Percentiles rank a stretch among this genome's conserved stretches.
Conservation (phyloP, 2,797 vertebrate species). For the Parotocinclus haroldoi region DNA sequence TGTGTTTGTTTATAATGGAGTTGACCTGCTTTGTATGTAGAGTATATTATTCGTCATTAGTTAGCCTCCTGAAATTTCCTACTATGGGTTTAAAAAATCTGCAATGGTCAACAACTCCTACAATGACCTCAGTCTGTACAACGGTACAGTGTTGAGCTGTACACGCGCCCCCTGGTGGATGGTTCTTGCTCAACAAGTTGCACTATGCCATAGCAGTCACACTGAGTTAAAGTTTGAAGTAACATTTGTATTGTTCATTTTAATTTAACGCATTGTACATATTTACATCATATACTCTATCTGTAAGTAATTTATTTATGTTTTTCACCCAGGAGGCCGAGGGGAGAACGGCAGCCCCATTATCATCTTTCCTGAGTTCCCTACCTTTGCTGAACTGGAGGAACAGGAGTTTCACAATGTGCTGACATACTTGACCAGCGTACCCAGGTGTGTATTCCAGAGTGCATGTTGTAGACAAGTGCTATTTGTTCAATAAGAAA, state of each 20-base stretch:
- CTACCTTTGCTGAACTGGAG: conserved; percentile 86
- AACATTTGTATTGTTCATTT: too few relatives aligned
- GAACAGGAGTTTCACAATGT: conserved; percentile 94
- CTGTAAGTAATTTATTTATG: too few relatives aligned
- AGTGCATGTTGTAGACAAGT: not conserved
- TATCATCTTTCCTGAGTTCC: conserved; percentile 95
- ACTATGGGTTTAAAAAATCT: not conserved
- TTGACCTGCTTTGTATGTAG: too few relatives aligned
- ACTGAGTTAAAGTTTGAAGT: too few relatives aligned
- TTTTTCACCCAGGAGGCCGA: conserved; percentile 83
- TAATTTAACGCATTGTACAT: too few relatives aligned
- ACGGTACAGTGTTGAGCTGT: not conserved
- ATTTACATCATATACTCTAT: too few relatives aligned
- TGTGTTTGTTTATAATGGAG: too few relatives aligned
- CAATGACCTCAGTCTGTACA: not conserved
- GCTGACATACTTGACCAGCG: conserved; percentile 90
- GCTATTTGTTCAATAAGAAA: too few relatives aligned
- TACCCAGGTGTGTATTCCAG: conserved; percentile 79
- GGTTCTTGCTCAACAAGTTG: not conserved
- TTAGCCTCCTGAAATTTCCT: too few relatives aligned
- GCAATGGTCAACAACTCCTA: not conserved
- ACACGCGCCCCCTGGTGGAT: conserved; percentile 40
- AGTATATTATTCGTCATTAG: not conserved
- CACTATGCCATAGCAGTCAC: too few relatives aligned
- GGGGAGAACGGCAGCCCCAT: conserved; percentile 90